Evolutionary conservation across 2,797 vertebrate genomes (phyloP).

Genomic region (Eutrigla gurnardus): DNA sequence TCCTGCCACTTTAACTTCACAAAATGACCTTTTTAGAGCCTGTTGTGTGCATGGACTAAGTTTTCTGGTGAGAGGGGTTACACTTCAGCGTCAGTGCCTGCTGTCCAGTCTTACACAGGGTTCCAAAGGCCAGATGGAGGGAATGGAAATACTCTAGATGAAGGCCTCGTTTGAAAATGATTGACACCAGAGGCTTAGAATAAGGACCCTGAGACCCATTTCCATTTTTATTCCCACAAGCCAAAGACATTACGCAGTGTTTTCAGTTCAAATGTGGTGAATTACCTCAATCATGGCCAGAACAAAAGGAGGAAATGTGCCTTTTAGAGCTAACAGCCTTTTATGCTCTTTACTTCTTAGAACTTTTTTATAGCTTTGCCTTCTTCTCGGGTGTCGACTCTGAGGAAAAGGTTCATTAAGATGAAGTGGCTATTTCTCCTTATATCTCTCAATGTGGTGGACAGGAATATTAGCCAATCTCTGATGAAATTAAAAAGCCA

Average conservation of each 20-base stretch:
- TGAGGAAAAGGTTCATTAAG: slow-evolving; percentile 77
- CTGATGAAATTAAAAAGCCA: slow-evolving; percentile 64
- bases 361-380: slow-evolving; percentile 69
- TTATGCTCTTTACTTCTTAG: slow-evolving; percentile 66
- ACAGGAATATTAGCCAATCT: slow-evolving; percentile 68
- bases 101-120: slow-evolving; percentile 46
- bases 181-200: slow-evolving; percentile 67
- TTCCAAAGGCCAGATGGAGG: slow-evolving; percentile 40
- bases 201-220: slow-evolving; percentile 72
- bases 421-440: slow-evolving; percentile 68
- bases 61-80: slow-evolving; percentile 29
- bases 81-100: slow-evolving; percentile 46
- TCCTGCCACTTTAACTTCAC: slow-evolving; percentile 8
- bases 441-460: slow-evolving; percentile 64
- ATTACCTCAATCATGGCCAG: slow-evolving; percentile 69
- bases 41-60: background rate
- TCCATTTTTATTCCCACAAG: slow-evolving; percentile 68
- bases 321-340: slow-evolving; percentile 74
- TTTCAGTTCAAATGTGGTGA: slow-evolving; percentile 73
- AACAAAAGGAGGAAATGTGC: slow-evolving; percentile 80
- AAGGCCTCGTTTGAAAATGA: slow-evolving; percentile 76
- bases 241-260: slow-evolving; percentile 73
- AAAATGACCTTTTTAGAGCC: slow-evolving; percentile 7
- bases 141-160: slow-evolving; percentile 53
- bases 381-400: slow-evolving; percentile 57